Conservation (phyloP, 2,888 invertebrate genomes). For the Sphaerophoria taeniata region DNA sequence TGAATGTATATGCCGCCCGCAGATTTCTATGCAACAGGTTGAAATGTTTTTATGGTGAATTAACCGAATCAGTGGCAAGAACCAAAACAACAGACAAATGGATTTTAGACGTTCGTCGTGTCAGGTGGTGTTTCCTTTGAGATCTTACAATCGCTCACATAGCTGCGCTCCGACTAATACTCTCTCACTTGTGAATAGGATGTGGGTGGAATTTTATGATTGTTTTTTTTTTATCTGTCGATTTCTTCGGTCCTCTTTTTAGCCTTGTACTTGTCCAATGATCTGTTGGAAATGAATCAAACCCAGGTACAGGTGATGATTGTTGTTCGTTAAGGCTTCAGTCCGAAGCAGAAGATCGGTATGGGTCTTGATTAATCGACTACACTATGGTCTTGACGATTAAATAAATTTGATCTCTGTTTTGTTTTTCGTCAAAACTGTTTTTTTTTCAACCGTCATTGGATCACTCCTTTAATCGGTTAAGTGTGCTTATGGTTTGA, state of each 20-base stretch:
- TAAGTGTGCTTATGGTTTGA: conserved; percentile 31
- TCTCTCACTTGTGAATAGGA: conserved; percentile 19
- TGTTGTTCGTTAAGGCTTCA: no score
- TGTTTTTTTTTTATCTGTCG: conserved; percentile 35
- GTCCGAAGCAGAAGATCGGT: no score
- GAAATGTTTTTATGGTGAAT: conserved; percentile 73
- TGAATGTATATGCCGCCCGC: conserved; percentile 43
- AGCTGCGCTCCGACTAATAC: conserved; percentile 42
- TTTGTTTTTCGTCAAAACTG: conserved; percentile 61
- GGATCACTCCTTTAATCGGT: neutral
- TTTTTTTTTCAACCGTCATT: conserved; percentile 23
- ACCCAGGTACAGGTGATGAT: conserved; percentile 66
- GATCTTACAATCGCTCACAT: conserved; percentile 56
- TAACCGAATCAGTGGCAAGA: conserved; percentile 66
- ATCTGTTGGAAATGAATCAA: conserved; percentile 45
- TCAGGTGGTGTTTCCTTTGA: conserved; percentile 71
- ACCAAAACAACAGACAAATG: conserved; percentile 40
- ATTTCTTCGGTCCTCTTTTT: conserved; percentile 36
- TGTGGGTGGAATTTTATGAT: conserved; percentile 73
- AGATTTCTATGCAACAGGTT: conserved; percentile 73
- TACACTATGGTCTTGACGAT: conserved; percentile 60
- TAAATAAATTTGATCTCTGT: conserved; percentile 72
- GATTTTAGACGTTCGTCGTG: conserved; percentile 27
- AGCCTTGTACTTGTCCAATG: conserved; percentile 37
- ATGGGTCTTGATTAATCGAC: conserved; percentile 64